Evolutionary conservation across 2,797 vertebrate genomes (phyloP).

Genomic region (Acanthis flammea): DNA sequence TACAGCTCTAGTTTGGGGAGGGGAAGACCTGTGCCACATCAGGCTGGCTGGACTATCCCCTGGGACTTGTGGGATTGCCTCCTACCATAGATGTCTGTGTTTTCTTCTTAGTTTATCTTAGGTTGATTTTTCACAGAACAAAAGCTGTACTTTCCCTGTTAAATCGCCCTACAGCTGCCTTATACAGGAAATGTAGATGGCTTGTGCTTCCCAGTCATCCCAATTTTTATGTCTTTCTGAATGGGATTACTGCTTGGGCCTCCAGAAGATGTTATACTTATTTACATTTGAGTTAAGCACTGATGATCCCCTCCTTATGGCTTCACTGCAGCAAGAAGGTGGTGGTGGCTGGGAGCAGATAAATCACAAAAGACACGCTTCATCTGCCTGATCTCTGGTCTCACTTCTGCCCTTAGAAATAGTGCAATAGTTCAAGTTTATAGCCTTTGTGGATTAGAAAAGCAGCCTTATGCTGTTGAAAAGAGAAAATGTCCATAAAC

Average conservation of each 20-base stretch:
- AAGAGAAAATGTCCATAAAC: slow-evolving; percentile 27
- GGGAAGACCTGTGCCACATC: not conserved
- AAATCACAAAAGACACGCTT: slow-evolving; percentile 36
- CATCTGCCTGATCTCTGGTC: slow-evolving; percentile 46
- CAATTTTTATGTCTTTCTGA: not conserved
- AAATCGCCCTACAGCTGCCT: not conserved
- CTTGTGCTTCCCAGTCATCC: not conserved
- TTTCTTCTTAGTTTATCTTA: not conserved
- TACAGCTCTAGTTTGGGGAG: not conserved
- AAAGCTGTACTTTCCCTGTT: not conserved
- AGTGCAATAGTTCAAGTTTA: slow-evolving; percentile 40
- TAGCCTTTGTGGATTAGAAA: slow-evolving; percentile 33
- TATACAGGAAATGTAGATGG: not conserved
- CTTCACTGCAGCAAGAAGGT: not conserved
- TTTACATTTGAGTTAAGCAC: slow-evolving; percentile 22
- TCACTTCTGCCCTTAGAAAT: slow-evolving; percentile 41
- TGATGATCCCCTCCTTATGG: not conserved
- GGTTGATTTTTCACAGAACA: not conserved
- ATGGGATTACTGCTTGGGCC: not conserved
- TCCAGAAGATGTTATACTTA: not conserved
- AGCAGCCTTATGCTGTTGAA: not conserved
- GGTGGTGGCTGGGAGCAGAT: not conserved
- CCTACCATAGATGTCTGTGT: not conserved
- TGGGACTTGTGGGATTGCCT: not conserved
- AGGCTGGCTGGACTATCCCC: not conserved